Evolutionary conservation across 2,888 invertebrate genomes (phyloP).

Genomic region (Agriotes lineatus): DNA sequence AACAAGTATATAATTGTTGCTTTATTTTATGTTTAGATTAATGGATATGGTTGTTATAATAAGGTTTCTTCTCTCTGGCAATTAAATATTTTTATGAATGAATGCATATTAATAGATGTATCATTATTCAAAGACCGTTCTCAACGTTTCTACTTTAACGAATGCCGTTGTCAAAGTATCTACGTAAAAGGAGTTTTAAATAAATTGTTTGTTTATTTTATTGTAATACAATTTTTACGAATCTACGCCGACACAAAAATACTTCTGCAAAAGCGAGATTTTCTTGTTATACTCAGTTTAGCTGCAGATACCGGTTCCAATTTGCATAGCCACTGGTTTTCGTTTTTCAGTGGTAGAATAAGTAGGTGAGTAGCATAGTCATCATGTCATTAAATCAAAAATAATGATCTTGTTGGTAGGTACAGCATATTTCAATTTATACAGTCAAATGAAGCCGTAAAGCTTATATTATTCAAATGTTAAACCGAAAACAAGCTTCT

Average conservation of each 20-base stretch:
- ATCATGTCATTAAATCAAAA: conserved; percentile 25
- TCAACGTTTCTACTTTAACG: no score
- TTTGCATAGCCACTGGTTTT: conserved; percentile 22
- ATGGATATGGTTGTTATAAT: no score
- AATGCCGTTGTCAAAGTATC: no score
- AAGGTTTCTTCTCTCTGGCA: no score
- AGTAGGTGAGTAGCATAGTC: conserved; percentile 26
- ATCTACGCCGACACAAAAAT: neutral
- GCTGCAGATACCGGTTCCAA: conserved; percentile 17
- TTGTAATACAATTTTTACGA: neutral
- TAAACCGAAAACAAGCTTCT: conserved; percentile 1
- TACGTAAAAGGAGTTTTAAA: conserved; percentile 24
- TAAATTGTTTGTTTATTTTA: conserved; percentile 16
- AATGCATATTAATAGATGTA: no score
- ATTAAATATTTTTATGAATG: no score
- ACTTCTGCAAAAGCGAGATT: conserved; percentile 8
- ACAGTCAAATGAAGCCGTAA: conserved; percentile 13
- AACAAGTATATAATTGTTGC: no score
- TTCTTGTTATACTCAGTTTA: conserved; percentile 13
- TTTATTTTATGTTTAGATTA: no score
- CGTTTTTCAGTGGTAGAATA: conserved; percentile 10
- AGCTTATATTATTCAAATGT: conserved; percentile 7
- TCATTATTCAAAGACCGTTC: no score
- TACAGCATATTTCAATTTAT: conserved; percentile 12
- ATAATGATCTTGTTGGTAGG: conserved; percentile 11